A percentile compares a stretch with the other conserved stretches of the same genome.
phyloP scores from a whole-genome alignment of 2,113 vertebrate species.

The Tor tambroides region DNA sequence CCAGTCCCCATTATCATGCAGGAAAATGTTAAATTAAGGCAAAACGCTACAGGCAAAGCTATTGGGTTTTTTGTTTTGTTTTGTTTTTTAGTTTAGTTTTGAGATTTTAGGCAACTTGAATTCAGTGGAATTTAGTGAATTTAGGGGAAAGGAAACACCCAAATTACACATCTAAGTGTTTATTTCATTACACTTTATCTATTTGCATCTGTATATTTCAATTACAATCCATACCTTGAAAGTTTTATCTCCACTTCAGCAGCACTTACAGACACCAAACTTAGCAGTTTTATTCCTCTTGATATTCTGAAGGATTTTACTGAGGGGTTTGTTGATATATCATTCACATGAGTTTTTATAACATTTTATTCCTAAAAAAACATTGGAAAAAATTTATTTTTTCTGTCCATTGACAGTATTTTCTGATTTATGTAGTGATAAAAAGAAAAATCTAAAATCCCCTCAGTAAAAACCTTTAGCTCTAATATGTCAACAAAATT shows the following conservation, averaged over 20 bases:
- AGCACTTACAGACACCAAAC: neutral
- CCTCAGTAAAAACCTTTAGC: neutral
- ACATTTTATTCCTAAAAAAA: neutral
- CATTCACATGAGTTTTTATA: neutral
- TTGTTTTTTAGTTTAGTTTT: too few relatives aligned
- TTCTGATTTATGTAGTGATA: neutral
- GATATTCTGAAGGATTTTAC: neutral
- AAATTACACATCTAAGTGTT: neutral
- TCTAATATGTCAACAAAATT: neutral
- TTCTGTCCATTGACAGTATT: neutral
- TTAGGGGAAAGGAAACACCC: neutral
- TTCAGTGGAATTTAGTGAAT: neutral
- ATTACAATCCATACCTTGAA: neutral
- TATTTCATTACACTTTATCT: neutral
- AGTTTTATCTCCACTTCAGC: neutral
- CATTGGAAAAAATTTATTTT: neutral
- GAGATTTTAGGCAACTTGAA: neutral
- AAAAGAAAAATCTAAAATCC: neutral
- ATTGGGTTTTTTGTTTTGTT: neutral
- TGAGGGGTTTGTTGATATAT: neutral
- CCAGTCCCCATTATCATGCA: neutral
- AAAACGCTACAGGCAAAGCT: neutral
- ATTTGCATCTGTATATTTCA: neutral
- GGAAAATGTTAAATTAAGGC: neutral
- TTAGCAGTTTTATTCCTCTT: neutral